Percentiles rank a stretch among this genome's conserved stretches.
phyloP scores from a whole-genome alignment of 1,140 invertebrate genomes.

The Oscheius sp. region DNA sequence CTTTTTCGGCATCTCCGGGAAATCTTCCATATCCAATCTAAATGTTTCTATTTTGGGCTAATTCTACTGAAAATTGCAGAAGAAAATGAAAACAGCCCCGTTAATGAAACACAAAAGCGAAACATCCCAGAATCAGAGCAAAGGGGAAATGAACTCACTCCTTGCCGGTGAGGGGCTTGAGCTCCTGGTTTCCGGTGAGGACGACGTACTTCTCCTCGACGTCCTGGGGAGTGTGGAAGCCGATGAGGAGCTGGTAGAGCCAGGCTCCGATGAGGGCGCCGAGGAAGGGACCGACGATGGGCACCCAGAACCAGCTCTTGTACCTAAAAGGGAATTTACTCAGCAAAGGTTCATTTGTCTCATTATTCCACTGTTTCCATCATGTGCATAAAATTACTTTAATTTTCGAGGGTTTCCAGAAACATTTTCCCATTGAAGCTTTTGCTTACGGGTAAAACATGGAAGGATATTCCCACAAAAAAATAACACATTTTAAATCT shows the following conservation, averaged over 20 bases:
- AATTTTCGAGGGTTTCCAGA: too few species aligned
- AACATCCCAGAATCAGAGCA: too few species aligned
- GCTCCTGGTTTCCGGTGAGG: slow-evolving; percentile 35
- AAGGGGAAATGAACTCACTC: slow-evolving; percentile 24
- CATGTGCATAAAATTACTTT: neutral
- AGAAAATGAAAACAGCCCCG: too few species aligned
- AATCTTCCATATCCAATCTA: too few species aligned
- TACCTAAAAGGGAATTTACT: neutral
- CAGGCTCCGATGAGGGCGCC: slow-evolving; percentile 65
- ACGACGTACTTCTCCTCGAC: slow-evolving; percentile 38
- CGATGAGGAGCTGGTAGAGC: slow-evolving; percentile 69
- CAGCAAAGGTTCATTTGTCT: neutral
- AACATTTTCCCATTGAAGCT: neutral
- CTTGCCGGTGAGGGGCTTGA: slow-evolving; percentile 35
- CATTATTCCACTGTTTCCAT: neutral
- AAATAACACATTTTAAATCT: too few species aligned
- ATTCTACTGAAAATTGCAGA: too few species aligned
- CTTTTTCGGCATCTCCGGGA: too few species aligned
- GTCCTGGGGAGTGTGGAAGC: slow-evolving; percentile 65
- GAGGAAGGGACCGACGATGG: slow-evolving; percentile 65
- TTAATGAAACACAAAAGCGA: too few species aligned
- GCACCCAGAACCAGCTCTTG: slow-evolving; percentile 66
- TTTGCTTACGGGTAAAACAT: neutral
- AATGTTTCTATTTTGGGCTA: too few species aligned
- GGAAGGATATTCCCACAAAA: too few species aligned